Conservation (phyloP, 2,888 invertebrate species). For the Criorhina ranunculi region DNA sequence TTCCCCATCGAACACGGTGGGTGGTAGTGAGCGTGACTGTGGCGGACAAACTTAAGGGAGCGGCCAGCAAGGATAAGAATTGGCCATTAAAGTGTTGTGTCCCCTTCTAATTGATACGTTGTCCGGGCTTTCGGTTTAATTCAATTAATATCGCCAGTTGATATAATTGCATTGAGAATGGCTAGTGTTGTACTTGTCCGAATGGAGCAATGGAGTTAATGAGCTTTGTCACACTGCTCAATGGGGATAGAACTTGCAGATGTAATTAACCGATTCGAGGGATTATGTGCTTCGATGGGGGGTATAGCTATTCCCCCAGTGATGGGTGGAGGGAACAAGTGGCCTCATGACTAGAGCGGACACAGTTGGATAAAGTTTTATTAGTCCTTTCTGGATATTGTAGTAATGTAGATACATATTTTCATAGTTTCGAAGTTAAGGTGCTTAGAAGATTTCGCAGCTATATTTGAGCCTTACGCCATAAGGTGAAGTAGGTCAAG, state of each 20-base stretch:
- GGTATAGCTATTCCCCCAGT: no score
- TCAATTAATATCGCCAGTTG: constrained; percentile 72
- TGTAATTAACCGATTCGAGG: constrained; percentile 70
- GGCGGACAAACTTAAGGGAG: constrained; percentile 26
- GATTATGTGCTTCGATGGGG: constrained; percentile 32
- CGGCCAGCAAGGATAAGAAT: constrained; percentile 35
- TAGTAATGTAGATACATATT: not conserved
- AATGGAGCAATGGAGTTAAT: constrained; percentile 66
- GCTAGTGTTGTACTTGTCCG: constrained; percentile 50
- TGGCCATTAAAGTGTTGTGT: constrained; percentile 34
- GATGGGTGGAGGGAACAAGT: not conserved
- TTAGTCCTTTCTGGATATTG: constrained; percentile 7
- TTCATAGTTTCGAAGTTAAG: constrained; percentile 19
- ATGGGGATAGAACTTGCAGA: constrained; percentile 58
- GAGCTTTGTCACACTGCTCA: constrained; percentile 63
- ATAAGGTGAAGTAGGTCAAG: not conserved
- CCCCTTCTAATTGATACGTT: constrained; percentile 50
- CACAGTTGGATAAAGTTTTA: constrained; percentile 56
- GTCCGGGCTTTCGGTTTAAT: constrained; percentile 60
- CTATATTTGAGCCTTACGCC: not conserved
- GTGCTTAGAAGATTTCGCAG: constrained; percentile 42
- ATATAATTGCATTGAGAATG: constrained; percentile 70
- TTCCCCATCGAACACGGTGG: not conserved
- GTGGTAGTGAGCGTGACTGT: not conserved
- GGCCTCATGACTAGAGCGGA: constrained; percentile 37